phyloP scores from a whole-genome alignment of 2,888 invertebrate species.

The Amiota minor region DNA sequence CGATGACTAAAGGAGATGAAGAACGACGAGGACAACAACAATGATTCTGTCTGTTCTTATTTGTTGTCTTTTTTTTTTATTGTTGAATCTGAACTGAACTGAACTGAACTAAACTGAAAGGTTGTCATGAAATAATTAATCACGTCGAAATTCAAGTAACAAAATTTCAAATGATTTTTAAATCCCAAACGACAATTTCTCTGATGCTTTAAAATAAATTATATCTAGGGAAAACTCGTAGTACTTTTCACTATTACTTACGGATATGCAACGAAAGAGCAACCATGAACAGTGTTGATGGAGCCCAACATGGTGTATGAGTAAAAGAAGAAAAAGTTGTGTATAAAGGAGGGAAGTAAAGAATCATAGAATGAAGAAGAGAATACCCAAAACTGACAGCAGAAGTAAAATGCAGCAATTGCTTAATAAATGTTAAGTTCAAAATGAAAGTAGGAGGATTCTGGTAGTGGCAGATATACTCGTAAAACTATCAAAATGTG shows the following conservation, averaged over 20 bases:
- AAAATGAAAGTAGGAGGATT: too few relatives aligned
- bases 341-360: constrained; percentile 39
- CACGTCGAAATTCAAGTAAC: constrained; percentile 34
- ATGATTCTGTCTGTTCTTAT: too few relatives aligned
- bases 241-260: not conserved
- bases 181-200: constrained; percentile 56
- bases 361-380: constrained; percentile 25
- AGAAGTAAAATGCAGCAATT: constrained; percentile 45
- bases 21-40: too few relatives aligned
- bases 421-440: constrained; percentile 56
- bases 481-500: too few relatives aligned
- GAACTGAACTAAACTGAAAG: not conserved
- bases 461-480: too few relatives aligned
- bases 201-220: constrained; percentile 52
- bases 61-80: too few relatives aligned
- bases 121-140: constrained; percentile 7
- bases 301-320: too few relatives aligned
- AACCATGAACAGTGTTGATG: not conserved
- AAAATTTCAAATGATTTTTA: constrained; percentile 48
- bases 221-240: constrained; percentile 32
- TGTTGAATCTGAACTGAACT: too few relatives aligned
- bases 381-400: constrained; percentile 23
- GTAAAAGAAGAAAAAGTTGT: constrained; percentile 16
- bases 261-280: constrained; percentile 11
- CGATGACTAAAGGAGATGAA: too few relatives aligned